Conservation (phyloP, 2,113 vertebrate genomes). For the Alexandromys fortis region DNA sequence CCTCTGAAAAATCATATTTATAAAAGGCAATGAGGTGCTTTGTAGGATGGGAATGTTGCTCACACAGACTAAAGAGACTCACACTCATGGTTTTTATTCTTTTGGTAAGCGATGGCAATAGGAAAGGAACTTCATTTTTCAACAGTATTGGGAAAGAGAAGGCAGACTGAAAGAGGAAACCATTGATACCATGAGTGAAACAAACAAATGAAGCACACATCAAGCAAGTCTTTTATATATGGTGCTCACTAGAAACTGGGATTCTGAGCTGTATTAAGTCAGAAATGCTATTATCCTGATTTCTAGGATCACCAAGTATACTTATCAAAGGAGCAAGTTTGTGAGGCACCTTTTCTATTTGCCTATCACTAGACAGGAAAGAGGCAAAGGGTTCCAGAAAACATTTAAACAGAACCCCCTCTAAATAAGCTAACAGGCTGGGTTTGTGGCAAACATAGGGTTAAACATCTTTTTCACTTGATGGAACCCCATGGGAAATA, state of each 20-base stretch:
- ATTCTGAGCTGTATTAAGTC: constrained; percentile 48
- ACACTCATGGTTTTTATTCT: constrained; percentile 67
- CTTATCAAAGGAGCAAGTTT: constrained; percentile 71
- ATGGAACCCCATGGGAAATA: constrained; percentile 42
- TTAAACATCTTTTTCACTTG: constrained; percentile 65
- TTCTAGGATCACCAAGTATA: constrained; percentile 70
- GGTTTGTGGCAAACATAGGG: constrained; percentile 54
- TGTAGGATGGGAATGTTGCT: constrained; percentile 48
- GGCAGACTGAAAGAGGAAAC: constrained; percentile 56
- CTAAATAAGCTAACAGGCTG: constrained; percentile 25
- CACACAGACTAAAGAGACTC: constrained; percentile 78
- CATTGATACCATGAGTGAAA: constrained; percentile 52
- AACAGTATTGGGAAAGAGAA: background rate
- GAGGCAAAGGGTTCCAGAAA: constrained; percentile 54
- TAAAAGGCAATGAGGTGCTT: constrained; percentile 56
- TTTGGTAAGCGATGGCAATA: constrained; percentile 44
- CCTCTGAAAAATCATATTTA: constrained; percentile 33
- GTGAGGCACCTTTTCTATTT: constrained; percentile 67
- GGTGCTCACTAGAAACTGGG: constrained; percentile 64
- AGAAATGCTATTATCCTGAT: constrained; percentile 46
- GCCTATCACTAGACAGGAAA: constrained; percentile 31
- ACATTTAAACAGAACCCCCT: constrained; percentile 55
- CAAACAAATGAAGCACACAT: constrained; percentile 70
- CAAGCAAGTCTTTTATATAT: constrained; percentile 73
- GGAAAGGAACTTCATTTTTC: constrained; percentile 66